Evolutionary conservation across 2,888 invertebrate species (phyloP), one percentile per base, ranked within the genome.

Genomic region (Cecidostiba fungosa): DNA sequence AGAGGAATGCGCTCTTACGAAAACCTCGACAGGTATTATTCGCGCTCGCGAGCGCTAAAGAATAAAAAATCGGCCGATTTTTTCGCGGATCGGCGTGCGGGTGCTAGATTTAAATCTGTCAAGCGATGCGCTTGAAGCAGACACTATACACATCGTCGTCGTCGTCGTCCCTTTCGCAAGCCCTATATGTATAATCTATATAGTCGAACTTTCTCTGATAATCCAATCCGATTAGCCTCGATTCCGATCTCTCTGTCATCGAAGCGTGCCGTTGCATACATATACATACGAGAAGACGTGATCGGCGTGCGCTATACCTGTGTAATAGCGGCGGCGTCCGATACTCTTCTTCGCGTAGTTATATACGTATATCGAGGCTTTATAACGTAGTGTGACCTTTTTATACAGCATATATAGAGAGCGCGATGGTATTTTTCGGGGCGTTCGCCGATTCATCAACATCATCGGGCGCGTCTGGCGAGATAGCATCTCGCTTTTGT

Each of bases 151-250:
- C 14, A 47, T 14, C 3, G 1, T 54, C n/a, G 4, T 3, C 1
- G 16, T 50, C 50, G 54, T 54, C 6, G 54, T 72, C 54, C 47
- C 54, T 80, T 73, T 54, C 72, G 72, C 59, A 72, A 54, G 70
- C 70, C n/a, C n/a, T 43, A 39, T 39, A 19, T 2, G 26, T 29
- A 78, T 12, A n/a, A n/a, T n/a, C 39, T 6, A 14, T 10, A 36
- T 36, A n/a, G 66, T 43, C 29, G 26, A 36, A 82, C 77, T 82
- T 82, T 82, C 82, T 77, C 82, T 12, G 82, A 77, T 82, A 77
- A 82, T 82, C 82, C 70, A 23, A 50, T 50, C n/a, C 82, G 77
- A 82, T 77, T 70, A 82, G 69, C 82, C 77, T 36, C 82, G 70
- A 82, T 76, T 77, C 54, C 70, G 77, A 82, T 82, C 70, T 82